Percentiles rank a stretch among this genome's conserved stretches.
Evolutionary conservation across 1,140 invertebrate genomes (phyloP).

Genomic region (Tetraneura akinire): DNA sequence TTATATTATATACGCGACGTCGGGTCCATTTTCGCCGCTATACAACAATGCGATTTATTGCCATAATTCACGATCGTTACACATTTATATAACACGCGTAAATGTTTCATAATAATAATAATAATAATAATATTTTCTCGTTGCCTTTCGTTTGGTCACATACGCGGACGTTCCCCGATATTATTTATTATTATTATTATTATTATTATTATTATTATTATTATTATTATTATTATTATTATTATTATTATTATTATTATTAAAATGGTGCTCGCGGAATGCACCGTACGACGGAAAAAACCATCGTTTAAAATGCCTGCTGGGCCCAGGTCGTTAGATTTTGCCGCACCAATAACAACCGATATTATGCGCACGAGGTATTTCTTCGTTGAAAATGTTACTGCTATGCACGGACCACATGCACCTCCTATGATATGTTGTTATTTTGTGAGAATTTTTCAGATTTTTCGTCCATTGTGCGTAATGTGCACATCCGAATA

Average conservation of each 20-base stretch:
- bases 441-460: no score
- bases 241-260: background rate
- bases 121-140: no score
- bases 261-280: background rate
- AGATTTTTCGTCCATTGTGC: no score
- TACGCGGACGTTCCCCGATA: background rate
- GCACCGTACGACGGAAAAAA: slow-evolving; percentile 33
- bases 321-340: background rate
- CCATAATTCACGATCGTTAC: slow-evolving; percentile 39
- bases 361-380: no score
- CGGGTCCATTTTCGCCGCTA: background rate
- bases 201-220: background rate
- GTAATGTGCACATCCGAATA: no score
- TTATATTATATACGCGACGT: background rate
- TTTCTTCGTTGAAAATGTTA: no score
- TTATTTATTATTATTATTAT: no score
- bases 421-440: no score
- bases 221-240: background rate
- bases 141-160: background rate
- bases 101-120: no score
- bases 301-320: slow-evolving; percentile 16
- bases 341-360: no score
- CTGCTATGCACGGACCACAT: no score
- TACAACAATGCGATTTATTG: slow-evolving; percentile 28
- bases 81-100: slow-evolving; percentile 22